A percentile compares a stretch with the other conserved stretches of the same genome.
Evolutionary conservation across 2,113 vertebrate species (phyloP).

Genomic region (Benitochromis conjunctus): DNA sequence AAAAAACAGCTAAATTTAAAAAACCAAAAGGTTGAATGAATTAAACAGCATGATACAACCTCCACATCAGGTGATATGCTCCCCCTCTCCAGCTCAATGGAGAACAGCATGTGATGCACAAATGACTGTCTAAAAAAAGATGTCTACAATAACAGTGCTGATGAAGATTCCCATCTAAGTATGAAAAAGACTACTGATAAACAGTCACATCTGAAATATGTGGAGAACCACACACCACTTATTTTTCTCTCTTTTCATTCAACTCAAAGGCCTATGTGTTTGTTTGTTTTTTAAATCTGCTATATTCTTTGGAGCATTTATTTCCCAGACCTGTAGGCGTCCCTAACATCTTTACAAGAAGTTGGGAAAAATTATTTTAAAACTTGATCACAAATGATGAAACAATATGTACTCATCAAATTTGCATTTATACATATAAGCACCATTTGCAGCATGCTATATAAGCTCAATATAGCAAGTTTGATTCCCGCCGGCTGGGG

Average conservation of each 20-base stretch:
- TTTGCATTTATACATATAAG: not conserved
- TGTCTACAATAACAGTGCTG: not conserved
- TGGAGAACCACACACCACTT: not conserved
- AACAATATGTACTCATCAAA: not conserved
- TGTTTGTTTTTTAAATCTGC: not conserved
- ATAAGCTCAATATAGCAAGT: no score
- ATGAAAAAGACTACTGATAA: not conserved
- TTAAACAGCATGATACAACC: not conserved
- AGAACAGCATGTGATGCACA: slow-evolving; percentile 18
- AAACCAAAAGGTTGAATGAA: not conserved
- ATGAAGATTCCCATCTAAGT: not conserved
- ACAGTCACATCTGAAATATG: not conserved
- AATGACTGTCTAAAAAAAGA: not conserved
- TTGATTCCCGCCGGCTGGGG: no score
- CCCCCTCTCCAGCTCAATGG: not conserved
- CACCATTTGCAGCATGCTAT: not conserved
- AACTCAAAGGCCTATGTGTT: not conserved
- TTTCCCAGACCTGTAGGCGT: accelerated
- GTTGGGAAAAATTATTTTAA: not conserved
- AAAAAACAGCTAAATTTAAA: not conserved
- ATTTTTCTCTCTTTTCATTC: not conserved
- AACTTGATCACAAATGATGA: not conserved
- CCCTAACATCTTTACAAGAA: not conserved
- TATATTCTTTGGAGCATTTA: not conserved
- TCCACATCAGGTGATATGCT: slow-evolving; percentile 16